These are phyloP conservation scores for Drosophila mettleri DNA, from an alignment of 2,888 invertebrate species.

Conservation along the genomic window DNA sequence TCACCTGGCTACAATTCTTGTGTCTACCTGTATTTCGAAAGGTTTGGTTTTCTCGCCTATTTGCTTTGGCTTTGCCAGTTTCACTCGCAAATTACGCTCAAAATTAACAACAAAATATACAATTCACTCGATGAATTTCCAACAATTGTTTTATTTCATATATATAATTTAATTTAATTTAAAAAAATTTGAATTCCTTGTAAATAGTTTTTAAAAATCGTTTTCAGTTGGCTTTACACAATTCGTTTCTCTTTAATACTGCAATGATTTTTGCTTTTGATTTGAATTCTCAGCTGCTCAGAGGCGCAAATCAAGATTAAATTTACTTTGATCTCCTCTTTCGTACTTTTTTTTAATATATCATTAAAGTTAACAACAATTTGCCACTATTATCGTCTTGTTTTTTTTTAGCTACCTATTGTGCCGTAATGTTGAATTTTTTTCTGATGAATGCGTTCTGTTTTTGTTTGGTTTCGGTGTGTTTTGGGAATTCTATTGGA, in stretches of 20 bases:
- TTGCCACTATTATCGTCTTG: constrained; percentile 66
- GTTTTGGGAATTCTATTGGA: constrained; percentile 43
- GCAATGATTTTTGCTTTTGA: constrained; percentile 30
- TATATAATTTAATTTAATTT: constrained; percentile 28
- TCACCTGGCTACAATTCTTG: constrained; percentile 18
- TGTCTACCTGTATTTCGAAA: constrained; percentile 36
- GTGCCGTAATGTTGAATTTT: constrained; percentile 31
- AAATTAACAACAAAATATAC: constrained; percentile 71
- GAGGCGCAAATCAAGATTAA: constrained; percentile 36
- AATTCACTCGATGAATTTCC: constrained; percentile 45
- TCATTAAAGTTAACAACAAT: constrained; percentile 69
- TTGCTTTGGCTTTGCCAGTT: constrained; percentile 18
- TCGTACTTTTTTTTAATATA: constrained; percentile 1
- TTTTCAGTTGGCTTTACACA: constrained; percentile 30
- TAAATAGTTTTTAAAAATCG: constrained; percentile 63
- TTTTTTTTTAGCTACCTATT: constrained; percentile 39
- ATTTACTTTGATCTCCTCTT: constrained; percentile 34
- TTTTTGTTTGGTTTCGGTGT: constrained; percentile 43
- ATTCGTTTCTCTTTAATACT: constrained; percentile 53
- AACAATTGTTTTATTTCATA: constrained; percentile 39
- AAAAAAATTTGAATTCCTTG: constrained; percentile 37
- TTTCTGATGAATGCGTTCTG: constrained; percentile 35
- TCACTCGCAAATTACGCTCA: constrained; percentile 56
- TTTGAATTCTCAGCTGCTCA: constrained; percentile 23
- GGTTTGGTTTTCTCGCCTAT: constrained; percentile 33